Conservation (phyloP, 2,113 vertebrate genomes). For the Hyperoodon ampullatus region DNA sequence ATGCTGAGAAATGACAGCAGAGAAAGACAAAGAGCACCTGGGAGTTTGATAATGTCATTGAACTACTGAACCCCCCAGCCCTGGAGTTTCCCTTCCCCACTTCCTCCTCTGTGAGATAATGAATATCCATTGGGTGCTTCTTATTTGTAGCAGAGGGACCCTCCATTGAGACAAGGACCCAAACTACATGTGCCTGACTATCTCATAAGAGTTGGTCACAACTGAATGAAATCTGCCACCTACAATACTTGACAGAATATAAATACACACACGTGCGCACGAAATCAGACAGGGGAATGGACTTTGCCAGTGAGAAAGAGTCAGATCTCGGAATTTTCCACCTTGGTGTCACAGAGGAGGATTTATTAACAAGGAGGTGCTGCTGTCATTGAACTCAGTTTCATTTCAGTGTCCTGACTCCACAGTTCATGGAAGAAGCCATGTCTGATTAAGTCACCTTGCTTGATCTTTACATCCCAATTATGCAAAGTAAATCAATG, state of each 20-base stretch:
- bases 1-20: background rate
- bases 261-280: fast-evolving
- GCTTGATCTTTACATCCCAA: background rate
- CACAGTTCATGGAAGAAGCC: background rate
- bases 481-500: background rate
- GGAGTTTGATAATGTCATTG: background rate
- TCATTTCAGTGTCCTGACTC: background rate
- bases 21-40: background rate
- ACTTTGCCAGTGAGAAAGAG: background rate
- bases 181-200: too few relatives aligned
- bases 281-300: background rate
- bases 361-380: background rate
- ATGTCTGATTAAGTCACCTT: background rate
- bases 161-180: too few relatives aligned
- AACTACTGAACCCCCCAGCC: background rate
- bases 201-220: too few relatives aligned
- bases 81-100: background rate
- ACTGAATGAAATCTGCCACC: too few relatives aligned
- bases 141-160: background rate
- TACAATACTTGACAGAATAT: too few relatives aligned
- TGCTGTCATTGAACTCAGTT: background rate
- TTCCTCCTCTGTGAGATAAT: background rate
- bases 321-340: background rate
- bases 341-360: background rate
- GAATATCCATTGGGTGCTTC: background rate